These are phyloP conservation scores for Huso huso DNA, from an alignment of 2,797 vertebrate genomes.

Conservation along the genomic window DNA sequence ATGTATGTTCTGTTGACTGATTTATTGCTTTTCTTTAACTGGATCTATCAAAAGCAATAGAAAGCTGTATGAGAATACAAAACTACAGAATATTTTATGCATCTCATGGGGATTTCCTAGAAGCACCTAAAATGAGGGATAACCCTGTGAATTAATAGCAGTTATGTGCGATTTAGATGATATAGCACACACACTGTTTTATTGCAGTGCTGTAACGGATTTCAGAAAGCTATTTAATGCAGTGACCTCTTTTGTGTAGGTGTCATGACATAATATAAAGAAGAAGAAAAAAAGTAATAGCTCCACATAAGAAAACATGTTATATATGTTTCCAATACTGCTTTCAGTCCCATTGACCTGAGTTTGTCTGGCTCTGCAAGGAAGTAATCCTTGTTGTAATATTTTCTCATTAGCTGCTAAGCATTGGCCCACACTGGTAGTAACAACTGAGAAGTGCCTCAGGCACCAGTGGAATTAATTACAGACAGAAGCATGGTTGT, in stretches of 20 bases:
- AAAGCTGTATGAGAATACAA: conserved; percentile 47
- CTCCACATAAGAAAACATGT: too few relatives aligned
- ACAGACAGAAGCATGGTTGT: conserved; percentile 91
- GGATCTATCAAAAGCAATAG: conserved; percentile 70
- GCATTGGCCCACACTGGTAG: conserved; percentile 79
- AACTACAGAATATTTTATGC: conserved; percentile 18
- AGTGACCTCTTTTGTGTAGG: too few relatives aligned
- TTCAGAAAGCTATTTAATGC: too few relatives aligned
- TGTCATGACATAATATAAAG: too few relatives aligned
- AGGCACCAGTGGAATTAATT: conserved; percentile 98
- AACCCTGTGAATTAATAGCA: neutral
- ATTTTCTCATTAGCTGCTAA: conserved; percentile 84
- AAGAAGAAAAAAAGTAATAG: too few relatives aligned
- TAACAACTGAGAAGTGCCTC: conserved; percentile 66
- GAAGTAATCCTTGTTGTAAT: conserved; percentile 82
- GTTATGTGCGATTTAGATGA: neutral
- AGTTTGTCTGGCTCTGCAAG: conserved; percentile 58
- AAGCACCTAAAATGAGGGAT: neutral
- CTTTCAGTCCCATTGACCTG: conserved; percentile 50
- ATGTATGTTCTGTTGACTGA: conserved; percentile 22
- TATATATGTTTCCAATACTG: conserved; percentile 40
- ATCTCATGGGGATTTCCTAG: neutral
- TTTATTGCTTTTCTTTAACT: conserved; percentile 71
- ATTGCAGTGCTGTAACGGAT: too few relatives aligned
- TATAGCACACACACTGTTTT: neutral